Evolutionary conservation across 92 coral and sea anemone species (phyloP).

Genomic region (Metridium senile): DNA sequence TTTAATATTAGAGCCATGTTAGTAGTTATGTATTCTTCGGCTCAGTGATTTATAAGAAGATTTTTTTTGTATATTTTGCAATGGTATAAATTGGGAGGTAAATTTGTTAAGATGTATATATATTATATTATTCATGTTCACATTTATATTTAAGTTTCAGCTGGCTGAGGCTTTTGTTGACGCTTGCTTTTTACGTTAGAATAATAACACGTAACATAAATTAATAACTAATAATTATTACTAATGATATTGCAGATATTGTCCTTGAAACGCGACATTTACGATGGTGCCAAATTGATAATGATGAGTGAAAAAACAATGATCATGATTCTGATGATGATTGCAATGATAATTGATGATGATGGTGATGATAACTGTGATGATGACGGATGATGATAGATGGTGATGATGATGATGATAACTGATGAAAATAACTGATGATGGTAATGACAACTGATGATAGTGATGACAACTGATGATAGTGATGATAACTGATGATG

Average conservation of each 20-base stretch:
- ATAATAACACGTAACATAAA: background rate
- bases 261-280: background rate
- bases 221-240: background rate
- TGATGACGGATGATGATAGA: background rate
- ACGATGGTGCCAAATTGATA: background rate
- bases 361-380: background rate
- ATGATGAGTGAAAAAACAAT: background rate
- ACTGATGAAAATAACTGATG: no score
- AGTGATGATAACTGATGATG: no score
- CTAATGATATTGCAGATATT: background rate
- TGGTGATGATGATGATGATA: no score
- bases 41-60: background rate
- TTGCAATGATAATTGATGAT: background rate
- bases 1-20: background rate
- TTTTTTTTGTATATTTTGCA: background rate
- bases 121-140: background rate
- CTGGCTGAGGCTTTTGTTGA: constrained; percentile 1
- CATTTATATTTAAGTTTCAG: background rate
- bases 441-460: background rate
- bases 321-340: background rate
- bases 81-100: background rate
- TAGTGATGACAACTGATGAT: no score
- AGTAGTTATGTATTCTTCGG: background rate
- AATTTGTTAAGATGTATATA: background rate
- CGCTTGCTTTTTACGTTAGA: background rate